A percentile compares a stretch with the other conserved stretches of the same genome.
These are phyloP conservation scores for Myodes glareolus DNA, from an alignment of 2,113 vertebrate genomes.

Conservation along the genomic window DNA sequence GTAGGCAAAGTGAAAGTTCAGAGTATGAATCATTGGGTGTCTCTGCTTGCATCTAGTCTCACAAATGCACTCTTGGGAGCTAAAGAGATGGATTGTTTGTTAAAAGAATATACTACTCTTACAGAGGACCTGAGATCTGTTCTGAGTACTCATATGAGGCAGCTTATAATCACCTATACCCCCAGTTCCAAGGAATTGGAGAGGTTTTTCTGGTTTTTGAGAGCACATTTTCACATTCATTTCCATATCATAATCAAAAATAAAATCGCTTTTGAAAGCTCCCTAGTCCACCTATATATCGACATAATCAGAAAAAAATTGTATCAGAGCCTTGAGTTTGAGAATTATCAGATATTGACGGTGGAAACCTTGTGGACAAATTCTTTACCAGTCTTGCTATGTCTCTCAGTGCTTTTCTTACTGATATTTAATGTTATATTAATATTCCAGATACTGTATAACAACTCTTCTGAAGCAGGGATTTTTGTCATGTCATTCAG, in stretches of 20 bases:
- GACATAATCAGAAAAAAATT: conserved; percentile 60
- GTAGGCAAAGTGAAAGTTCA: conserved; percentile 26
- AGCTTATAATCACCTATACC: no score
- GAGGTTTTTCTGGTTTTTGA: background rate
- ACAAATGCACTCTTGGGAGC: background rate
- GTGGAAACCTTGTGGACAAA: conserved; percentile 62
- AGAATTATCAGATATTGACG: conserved; percentile 70
- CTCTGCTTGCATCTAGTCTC: background rate
- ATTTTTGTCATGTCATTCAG: background rate
- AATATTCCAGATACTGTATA: conserved; percentile 49
- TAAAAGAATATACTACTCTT: background rate
- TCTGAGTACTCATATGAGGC: background rate
- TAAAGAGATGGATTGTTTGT: background rate
- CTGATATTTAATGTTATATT: conserved; percentile 65
- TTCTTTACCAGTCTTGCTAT: conserved; percentile 76
- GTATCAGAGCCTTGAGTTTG: conserved; percentile 65
- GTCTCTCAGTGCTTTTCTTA: conserved; percentile 59
- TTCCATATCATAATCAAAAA: background rate
- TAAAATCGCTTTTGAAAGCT: background rate
- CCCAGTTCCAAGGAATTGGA: background rate
- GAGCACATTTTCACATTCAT: background rate
- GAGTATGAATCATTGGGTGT: background rate
- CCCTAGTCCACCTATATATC: conserved; percentile 11
- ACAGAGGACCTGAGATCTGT: background rate
- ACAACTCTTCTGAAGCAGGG: background rate